Evolutionary conservation across 2,888 invertebrate species (phyloP), one percentile per base, ranked within the genome.

Genomic region (Gerris lacustris): DNA sequence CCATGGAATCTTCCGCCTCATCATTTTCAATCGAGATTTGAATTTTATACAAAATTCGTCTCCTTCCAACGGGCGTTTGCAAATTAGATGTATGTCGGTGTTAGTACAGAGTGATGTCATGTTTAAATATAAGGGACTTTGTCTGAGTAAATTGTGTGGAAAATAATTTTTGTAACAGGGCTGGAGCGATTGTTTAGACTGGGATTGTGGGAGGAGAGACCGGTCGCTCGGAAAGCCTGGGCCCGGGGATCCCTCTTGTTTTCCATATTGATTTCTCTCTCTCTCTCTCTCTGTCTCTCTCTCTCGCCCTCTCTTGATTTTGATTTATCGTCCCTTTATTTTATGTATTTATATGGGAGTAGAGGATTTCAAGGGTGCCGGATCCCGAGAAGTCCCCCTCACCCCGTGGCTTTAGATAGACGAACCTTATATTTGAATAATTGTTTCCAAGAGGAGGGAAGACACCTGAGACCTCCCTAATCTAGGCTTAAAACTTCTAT

Each of bases 271-370:
- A 55, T 55, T 55, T 55, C 55, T 55, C 55, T 55, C 5, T 11
- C 9, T n/a, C 6, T 55, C 55, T 55, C 55, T 15, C 55, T 15
- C 55, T 55, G 2, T 55, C 55, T 55, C 55, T 11, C 15, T 55
- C 15, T 55, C 9, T 9, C 9, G 11, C 15, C 15, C 55, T 55
- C 9, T 5, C 15, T 55, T 55, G 55, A 55, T 55, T 55, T 55
- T 55, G 55, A 55, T 55, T 55, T 55, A 55, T 55, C 55, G 55
- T 55, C 15, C 55, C 55, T 55, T 55, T 55, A 55, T 55, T 55
- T 55, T 55, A 55, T 55, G 55, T 55, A 55, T 55, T 55, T 55
- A 55, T 55, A 55, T 55, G 11, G 55, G 55, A 15, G 55, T 9
- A 55, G 55, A 55, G 55, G 55, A 55, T 55, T 55, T 55, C 15